A percentile compares a stretch with the other conserved stretches of the same genome.
Evolutionary conservation across 2,113 vertebrate genomes (phyloP).

Genomic region (Albula glossodonta): DNA sequence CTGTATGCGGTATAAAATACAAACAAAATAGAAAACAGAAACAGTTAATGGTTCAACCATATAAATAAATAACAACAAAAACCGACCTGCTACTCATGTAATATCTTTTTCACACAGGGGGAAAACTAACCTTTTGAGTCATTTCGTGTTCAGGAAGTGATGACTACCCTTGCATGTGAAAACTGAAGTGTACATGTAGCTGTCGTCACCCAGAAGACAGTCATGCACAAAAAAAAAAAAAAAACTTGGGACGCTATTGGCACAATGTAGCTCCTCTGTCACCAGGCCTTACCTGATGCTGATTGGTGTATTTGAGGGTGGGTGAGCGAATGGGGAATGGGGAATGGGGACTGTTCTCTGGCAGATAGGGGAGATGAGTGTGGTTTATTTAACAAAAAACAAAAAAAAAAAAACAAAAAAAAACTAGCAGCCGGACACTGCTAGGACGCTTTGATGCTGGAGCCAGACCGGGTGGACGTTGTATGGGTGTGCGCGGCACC

Average conservation of each 20-base stretch:
- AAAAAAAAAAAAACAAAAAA: too few species aligned
- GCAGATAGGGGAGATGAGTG: not conserved
- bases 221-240: slow-evolving; percentile 9
- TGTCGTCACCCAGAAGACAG: slow-evolving; percentile 12
- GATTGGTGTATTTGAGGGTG: slow-evolving; percentile 10
- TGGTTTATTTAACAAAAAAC: not conserved
- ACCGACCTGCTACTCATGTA: slow-evolving; percentile 35
- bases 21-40: slow-evolving; percentile 56
- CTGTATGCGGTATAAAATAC: slow-evolving; percentile 58
- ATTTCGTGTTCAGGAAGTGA: slow-evolving; percentile 14
- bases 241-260: not conserved
- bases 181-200: slow-evolving; percentile 7
- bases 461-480: not conserved
- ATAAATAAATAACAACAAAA: slow-evolving; percentile 11
- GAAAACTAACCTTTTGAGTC: slow-evolving; percentile 36
- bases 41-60: slow-evolving; percentile 36
- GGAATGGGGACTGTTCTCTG: slow-evolving; percentile 1
- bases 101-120: slow-evolving; percentile 33
- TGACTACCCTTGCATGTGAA: not conserved
- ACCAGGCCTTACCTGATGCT: slow-evolving; percentile 23
- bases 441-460: not conserved
- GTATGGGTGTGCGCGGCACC: not conserved
- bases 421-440: not conserved
- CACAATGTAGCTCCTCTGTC: slow-evolving; percentile 30
- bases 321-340: not conserved